These are phyloP conservation scores for Brachystomella parvula DNA, from an alignment of 1,140 invertebrate species.

Conservation along the genomic window DNA sequence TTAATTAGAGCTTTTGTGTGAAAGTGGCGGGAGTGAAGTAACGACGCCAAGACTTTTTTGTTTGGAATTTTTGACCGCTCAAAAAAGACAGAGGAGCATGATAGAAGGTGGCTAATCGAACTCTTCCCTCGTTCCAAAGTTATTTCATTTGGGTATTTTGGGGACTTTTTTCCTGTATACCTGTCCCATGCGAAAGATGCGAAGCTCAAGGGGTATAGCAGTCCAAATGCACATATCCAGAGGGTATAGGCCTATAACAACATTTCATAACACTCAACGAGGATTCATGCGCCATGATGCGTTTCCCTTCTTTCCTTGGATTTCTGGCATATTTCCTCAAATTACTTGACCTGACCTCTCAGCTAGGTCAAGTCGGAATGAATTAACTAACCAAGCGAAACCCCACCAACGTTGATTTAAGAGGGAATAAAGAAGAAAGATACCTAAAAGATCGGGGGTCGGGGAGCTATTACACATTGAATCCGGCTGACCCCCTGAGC, in stretches of 20 bases:
- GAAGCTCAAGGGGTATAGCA: too few species aligned
- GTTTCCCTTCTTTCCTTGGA: not conserved
- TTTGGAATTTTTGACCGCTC: too few species aligned
- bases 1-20: not conserved
- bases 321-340: not conserved
- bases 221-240: not conserved
- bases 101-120: not conserved
- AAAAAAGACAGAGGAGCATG: too few species aligned
- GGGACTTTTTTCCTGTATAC: too few species aligned
- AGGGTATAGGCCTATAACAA: not conserved
- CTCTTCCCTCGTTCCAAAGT: not conserved
- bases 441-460: not conserved
- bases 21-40: conserved; percentile 20
- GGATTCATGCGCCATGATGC: conserved; percentile 25
- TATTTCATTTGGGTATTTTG: not conserved
- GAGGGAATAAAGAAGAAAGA: not conserved
- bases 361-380: not conserved
- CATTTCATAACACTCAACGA: conserved; percentile 10
- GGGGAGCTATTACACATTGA: not conserved
- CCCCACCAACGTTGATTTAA: not conserved
- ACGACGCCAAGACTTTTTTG: too few species aligned
- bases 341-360: too few species aligned
- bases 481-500: conserved; percentile 30
- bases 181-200: not conserved
- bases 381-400: conserved; percentile 17